Conservation (phyloP, 2,113 vertebrate species). For the Glaucidium brasilianum region DNA sequence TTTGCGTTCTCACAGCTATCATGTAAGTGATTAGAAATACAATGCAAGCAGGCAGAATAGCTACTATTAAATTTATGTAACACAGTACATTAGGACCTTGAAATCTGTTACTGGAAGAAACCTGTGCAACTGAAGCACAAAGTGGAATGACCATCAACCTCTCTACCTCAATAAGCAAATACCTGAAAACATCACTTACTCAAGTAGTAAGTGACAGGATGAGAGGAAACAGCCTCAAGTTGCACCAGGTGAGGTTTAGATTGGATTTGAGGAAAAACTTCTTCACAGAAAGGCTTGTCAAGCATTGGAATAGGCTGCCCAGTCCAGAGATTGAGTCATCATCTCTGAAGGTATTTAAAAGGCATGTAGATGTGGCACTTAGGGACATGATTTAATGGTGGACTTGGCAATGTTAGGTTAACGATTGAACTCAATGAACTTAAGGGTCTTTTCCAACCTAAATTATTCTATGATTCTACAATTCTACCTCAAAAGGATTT, state of each 20-base stretch:
- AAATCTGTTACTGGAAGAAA: not conserved
- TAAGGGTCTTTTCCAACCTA: not conserved
- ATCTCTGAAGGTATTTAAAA: not conserved
- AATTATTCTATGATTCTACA: not conserved
- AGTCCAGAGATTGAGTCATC: not conserved
- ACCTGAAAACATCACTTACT: not conserved
- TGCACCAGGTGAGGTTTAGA: not conserved
- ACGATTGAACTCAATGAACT: not conserved
- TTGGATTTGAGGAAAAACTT: not conserved
- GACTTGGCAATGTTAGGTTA: not conserved
- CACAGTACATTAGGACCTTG: not conserved
- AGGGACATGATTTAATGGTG: not conserved
- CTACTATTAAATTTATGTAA: not conserved
- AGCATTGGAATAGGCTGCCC: not conserved
- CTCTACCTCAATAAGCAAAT: not conserved
- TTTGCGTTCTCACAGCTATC: conserved; percentile 24
- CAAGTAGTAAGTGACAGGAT: not conserved
- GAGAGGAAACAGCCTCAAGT: not conserved
- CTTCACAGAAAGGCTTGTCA: not conserved
- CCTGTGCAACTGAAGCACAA: not conserved
- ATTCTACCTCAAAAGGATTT: not conserved
- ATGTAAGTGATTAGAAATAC: conserved; percentile 9
- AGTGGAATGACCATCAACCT: not conserved
- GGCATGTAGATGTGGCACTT: accelerated
- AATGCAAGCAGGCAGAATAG: not conserved